These are phyloP conservation scores for Plebejus anna DNA, from an alignment of 2,888 invertebrate genomes.

Conservation along the genomic window DNA sequence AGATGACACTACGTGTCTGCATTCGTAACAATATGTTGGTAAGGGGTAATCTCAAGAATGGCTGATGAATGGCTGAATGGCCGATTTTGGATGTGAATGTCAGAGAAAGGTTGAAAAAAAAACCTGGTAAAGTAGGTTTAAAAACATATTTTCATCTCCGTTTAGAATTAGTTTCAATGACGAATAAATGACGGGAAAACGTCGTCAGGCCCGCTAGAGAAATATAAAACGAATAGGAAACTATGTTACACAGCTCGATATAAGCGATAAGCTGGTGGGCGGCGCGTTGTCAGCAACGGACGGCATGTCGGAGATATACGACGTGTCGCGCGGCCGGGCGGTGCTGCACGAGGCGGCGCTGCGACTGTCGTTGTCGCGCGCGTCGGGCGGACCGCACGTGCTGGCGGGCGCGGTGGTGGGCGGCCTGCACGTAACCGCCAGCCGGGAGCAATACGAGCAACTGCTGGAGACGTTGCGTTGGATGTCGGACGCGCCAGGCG, in stretches of 20 bases:
- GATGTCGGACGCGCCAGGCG: slow-evolving; percentile 45
- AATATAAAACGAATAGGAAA: not conserved
- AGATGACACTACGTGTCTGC: too few relatives aligned
- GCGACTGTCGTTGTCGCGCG: slow-evolving; percentile 82
- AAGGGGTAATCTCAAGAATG: too few relatives aligned
- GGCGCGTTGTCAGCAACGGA: slow-evolving; percentile 55
- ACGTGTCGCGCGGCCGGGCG: slow-evolving; percentile 87
- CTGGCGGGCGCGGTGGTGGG: slow-evolving; percentile 89
- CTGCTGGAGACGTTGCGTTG: slow-evolving; percentile 84
- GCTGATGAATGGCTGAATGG: too few relatives aligned
- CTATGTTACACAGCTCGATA: slow-evolving; percentile 57
- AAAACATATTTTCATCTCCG: too few relatives aligned
- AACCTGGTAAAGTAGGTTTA: too few relatives aligned
- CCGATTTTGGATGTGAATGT: too few relatives aligned
- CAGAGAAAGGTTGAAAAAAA: too few relatives aligned
- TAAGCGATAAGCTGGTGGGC: slow-evolving; percentile 52
- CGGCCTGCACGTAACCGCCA: slow-evolving; percentile 90
- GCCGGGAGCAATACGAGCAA: slow-evolving; percentile 94
- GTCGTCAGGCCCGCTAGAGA: not conserved
- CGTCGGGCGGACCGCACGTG: slow-evolving; percentile 58
- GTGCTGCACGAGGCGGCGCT: slow-evolving; percentile 94
- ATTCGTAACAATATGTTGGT: too few relatives aligned
- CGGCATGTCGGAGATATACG: slow-evolving; percentile 85
- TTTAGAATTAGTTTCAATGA: too few relatives aligned
- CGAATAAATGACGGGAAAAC: too few relatives aligned